Conservation (phyloP, 2,797 vertebrate species). For the Tadarida brasiliensis region DNA sequence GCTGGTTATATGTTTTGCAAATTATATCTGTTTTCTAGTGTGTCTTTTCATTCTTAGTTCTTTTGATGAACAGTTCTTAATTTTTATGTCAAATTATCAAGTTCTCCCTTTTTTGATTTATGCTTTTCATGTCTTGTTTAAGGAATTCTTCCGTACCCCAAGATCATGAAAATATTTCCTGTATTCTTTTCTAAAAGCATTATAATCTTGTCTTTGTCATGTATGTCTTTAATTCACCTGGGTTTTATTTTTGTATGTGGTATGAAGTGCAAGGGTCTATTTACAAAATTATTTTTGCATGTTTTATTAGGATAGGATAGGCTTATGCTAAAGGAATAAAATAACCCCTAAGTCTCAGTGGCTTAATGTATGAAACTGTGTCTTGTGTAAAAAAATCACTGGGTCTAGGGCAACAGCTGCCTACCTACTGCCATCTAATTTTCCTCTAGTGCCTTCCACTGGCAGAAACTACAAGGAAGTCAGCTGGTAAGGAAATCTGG, state of each 20-base stretch:
- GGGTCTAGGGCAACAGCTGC: neutral
- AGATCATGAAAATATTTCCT: constrained; percentile 22
- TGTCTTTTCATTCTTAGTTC: constrained; percentile 41
- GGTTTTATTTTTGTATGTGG: constrained; percentile 29
- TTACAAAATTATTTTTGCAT: neutral
- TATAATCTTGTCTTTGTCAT: neutral
- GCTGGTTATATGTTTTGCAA: constrained; percentile 16
- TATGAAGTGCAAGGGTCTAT: neutral
- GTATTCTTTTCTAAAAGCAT: neutral
- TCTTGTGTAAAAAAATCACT: neutral
- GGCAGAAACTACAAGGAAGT: neutral
- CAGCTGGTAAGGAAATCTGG: neutral
- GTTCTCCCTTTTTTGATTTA: constrained; percentile 30
- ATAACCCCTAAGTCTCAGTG: neutral
- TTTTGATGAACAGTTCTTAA: neutral
- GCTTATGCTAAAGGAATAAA: constrained; percentile 13
- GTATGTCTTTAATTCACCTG: neutral
- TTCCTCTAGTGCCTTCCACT: neutral
- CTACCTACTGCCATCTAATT: neutral
- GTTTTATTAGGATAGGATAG: constrained; percentile 34
- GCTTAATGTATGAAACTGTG: neutral
- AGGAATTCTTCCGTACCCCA: neutral
- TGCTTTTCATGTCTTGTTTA: constrained; percentile 33
- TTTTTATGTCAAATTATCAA: constrained; percentile 12
- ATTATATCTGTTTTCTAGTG: constrained; percentile 8